Evolutionary conservation across 2,113 vertebrate genomes (phyloP).

Genomic region (Sarotherodon lohbergeri): DNA sequence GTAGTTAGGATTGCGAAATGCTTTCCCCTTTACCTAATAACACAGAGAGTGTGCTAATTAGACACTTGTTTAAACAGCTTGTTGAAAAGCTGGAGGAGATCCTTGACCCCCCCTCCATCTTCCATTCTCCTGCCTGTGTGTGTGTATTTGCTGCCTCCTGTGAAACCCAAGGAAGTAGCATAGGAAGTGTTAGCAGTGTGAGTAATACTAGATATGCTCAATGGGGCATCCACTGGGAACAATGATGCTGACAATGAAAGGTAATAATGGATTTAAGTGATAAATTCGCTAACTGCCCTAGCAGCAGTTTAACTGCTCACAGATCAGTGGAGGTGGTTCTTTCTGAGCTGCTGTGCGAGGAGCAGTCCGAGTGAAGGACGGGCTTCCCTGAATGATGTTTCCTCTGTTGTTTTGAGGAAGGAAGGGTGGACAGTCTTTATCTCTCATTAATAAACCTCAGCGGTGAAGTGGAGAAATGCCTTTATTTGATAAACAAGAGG

Average conservation of each 20-base stretch:
- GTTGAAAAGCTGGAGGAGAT: conserved; percentile 21
- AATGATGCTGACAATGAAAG: conserved; percentile 44
- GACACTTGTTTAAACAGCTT: not conserved
- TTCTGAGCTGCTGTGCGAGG: not conserved
- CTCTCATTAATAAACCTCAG: conserved; percentile 58
- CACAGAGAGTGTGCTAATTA: not conserved
- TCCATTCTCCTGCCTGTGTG: not conserved
- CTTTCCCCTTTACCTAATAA: not conserved
- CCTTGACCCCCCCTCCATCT: conserved; percentile 16
- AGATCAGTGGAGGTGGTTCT: not conserved
- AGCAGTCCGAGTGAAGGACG: conserved; percentile 30
- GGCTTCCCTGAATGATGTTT: conserved; percentile 52
- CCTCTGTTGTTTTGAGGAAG: conserved; percentile 55
- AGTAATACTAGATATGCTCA: conserved; percentile 40
- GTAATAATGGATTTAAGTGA: conserved; percentile 31
- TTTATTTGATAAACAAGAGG: conserved; percentile 51
- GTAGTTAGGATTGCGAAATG: not conserved
- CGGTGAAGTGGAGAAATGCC: conserved; percentile 33
- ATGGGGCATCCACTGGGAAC: conserved; percentile 60
- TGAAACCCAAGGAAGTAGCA: conserved; percentile 55
- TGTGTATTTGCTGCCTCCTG: not conserved
- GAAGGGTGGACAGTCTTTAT: conserved; percentile 59
- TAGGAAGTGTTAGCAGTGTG: conserved; percentile 55
- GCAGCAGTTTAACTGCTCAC: not conserved
- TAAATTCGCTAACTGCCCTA: not conserved